A percentile compares a stretch with the other conserved stretches of the same genome.
Conservation (phyloP, 37 sponge, comb jelly and placozoan species). For the Sycon ciliatum region DNA sequence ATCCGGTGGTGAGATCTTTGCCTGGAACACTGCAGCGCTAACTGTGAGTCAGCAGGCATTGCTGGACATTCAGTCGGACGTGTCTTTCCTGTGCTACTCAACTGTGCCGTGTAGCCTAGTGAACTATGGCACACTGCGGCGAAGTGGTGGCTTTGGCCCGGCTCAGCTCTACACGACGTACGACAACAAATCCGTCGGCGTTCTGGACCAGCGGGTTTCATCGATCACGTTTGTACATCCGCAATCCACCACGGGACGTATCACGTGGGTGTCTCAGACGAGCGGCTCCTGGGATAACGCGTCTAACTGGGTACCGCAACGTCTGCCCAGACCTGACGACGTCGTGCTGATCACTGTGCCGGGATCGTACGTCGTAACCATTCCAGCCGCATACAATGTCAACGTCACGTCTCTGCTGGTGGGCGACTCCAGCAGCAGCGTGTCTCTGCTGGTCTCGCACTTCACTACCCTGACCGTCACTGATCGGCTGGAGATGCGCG, state of each 20-base stretch:
- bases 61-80: too few relatives aligned
- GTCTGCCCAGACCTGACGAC: neutral
- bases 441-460: too few relatives aligned
- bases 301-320: neutral
- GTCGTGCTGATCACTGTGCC: constrained; percentile 5
- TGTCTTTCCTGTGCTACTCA: too few relatives aligned
- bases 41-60: too few relatives aligned
- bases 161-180: neutral
- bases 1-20: too few relatives aligned
- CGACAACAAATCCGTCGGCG: neutral
- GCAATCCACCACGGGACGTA: neutral
- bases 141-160: neutral
- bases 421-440: neutral
- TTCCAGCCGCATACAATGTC: neutral
- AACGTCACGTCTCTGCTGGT: neutral
- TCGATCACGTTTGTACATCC: neutral
- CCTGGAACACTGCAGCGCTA: too few relatives aligned
- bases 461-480: too few relatives aligned
- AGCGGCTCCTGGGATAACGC: neutral
- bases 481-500: too few relatives aligned
- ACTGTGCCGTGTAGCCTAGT: too few relatives aligned
- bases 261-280: neutral
- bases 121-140: neutral
- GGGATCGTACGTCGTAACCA: neutral
- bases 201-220: neutral